Percentiles rank a stretch among this genome's conserved stretches.
phyloP scores from a whole-genome alignment of 2,113 vertebrate species.

The Solea senegalensis region DNA sequence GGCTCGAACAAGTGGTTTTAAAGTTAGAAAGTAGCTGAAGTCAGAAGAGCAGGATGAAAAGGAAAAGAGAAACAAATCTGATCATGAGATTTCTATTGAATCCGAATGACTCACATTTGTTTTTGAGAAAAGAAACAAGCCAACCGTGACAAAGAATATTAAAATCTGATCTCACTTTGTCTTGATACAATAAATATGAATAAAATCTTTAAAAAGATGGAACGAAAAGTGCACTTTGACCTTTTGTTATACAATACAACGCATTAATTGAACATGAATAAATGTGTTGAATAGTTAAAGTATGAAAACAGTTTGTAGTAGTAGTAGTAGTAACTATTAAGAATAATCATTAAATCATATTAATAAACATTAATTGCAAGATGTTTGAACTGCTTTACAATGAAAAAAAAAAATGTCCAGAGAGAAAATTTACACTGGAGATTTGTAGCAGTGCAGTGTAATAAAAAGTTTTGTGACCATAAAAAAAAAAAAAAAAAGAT shows the following conservation, averaged over 20 bases:
- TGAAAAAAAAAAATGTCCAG: constrained; percentile 28
- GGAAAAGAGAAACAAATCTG: constrained; percentile 35
- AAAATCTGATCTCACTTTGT: too few species aligned
- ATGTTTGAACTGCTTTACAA: constrained; percentile 36
- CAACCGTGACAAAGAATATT: constrained; percentile 7
- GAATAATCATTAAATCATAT: constrained; percentile 45
- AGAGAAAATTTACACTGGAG: constrained; percentile 59
- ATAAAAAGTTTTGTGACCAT: constrained; percentile 68
- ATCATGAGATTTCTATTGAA: constrained; percentile 39
- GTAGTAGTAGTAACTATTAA: background rate
- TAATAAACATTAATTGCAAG: constrained; percentile 42
- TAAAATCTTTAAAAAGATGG: too few species aligned
- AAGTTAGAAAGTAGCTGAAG: constrained; percentile 32
- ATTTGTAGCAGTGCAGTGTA: constrained; percentile 63
- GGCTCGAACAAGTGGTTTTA: constrained; percentile 39
- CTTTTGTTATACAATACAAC: too few species aligned
- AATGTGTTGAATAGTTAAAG: background rate
- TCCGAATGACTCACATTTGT: constrained; percentile 43
- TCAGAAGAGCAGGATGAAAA: constrained; percentile 51
- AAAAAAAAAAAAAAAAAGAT: constrained; percentile 51
- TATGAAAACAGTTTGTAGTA: background rate
- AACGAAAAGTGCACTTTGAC: too few species aligned
- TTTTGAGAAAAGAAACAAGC: constrained; percentile 37
- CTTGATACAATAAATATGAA: too few species aligned
- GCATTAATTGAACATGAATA: too few species aligned